phyloP scores from a whole-genome alignment of 2,888 invertebrate genomes.

The Limnephilus rhombicus region DNA sequence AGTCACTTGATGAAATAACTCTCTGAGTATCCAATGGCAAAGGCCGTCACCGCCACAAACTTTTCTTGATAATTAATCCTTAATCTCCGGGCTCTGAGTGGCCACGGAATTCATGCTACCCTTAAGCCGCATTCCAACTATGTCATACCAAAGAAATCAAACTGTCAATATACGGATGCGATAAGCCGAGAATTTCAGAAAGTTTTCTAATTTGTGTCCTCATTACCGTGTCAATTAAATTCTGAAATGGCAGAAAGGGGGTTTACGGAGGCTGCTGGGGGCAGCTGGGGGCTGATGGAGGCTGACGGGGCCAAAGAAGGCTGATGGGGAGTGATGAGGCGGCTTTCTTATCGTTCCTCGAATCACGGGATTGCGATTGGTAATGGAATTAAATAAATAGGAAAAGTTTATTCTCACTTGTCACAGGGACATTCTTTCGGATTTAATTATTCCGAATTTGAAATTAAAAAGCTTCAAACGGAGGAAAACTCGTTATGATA shows the following conservation, averaged over 20 bases:
- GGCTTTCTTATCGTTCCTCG: constrained; percentile 52
- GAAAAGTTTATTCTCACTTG: constrained; percentile 63
- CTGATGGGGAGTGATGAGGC: not conserved
- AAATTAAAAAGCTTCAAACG: constrained; percentile 47
- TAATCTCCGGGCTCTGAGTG: constrained; percentile 16
- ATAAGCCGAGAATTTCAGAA: constrained; percentile 57
- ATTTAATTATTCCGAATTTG: constrained; percentile 49
- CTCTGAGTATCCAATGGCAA: constrained; percentile 12
- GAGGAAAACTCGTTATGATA: constrained; percentile 12
- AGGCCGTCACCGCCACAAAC: not conserved
- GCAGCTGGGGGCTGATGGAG: not conserved
- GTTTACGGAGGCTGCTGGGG: not conserved
- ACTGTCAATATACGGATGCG: constrained; percentile 63
- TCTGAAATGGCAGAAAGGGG: constrained; percentile 51
- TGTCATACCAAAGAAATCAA: constrained; percentile 60
- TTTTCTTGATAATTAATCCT: constrained; percentile 27
- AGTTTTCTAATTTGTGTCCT: constrained; percentile 66
- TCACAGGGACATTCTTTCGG: constrained; percentile 48
- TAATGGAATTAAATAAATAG: constrained; percentile 65
- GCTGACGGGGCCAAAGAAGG: not conserved
- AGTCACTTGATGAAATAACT: not conserved
- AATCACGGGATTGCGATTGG: constrained; percentile 55
- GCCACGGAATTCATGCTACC: constrained; percentile 22
- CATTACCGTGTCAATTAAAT: constrained; percentile 66
- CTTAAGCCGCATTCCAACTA: constrained; percentile 50